Base-by-base conservation (phyloP, 1,140 invertebrate genomes). In the Diorhabda carinulata region DNA sequence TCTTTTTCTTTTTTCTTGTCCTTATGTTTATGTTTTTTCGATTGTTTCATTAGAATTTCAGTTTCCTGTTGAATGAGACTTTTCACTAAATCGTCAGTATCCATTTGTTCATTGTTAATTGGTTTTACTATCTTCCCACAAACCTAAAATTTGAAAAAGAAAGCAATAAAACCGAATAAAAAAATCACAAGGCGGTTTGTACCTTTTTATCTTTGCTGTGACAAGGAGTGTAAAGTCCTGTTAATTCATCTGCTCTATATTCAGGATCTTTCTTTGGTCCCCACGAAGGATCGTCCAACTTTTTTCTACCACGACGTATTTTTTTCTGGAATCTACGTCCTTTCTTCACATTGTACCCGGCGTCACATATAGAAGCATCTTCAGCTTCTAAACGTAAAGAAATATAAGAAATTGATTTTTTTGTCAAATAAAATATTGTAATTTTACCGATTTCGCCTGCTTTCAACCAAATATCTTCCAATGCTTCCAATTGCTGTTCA, bases 381-480 rank as follows among this genome's bases (percentile, higher is more conserved):
- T 83, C 76, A 0, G 85, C 80, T 70, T 87, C 85, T 84, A 76
- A 75, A 70, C 5, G 56, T 41, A 44, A 63, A 63, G 10, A 42
- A 60, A 60, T n/a, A 60, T 25, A 8, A 6, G 6, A 52, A 52
- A 52, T 52, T 52, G n/a, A 52, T 52, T 52, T 52, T 52, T 4
- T 25, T 25, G 25, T 25, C 25, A 25, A 25, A 25, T 25, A 25
- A 25, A 25, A 25, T 25, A 25, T 25, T 25, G 25, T 10, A 6
- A 66, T 52, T 10, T 81, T 80, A 87, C 86, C 90, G 80, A 92
- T 90, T 83, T 92, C 91, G 67, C 91, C 91, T 69, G 91, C 91
- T 83, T 92, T 93, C 42, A 91, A 71, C 89, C 91, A 93, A 73
- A 92, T 92, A 74, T 92, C 91, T 82, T 92, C 90, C 1, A 93